These are phyloP conservation scores for Tiaroga cobitis DNA, from an alignment of 2,797 vertebrate species.

Conservation along the genomic window DNA sequence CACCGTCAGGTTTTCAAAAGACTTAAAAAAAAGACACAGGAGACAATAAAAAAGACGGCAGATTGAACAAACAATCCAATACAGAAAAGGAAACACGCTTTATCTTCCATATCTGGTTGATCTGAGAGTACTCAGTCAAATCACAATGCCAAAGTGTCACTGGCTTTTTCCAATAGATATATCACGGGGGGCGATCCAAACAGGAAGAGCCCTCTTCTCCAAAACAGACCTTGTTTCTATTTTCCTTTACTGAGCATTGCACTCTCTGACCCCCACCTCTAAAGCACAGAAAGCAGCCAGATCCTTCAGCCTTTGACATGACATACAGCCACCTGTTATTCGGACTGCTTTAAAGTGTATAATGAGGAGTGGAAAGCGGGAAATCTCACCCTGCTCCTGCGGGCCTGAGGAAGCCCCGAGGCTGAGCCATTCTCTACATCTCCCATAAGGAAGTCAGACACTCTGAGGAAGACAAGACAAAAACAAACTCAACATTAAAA, in stretches of 20 bases:
- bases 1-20: conserved; percentile 92
- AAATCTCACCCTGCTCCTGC: conserved; percentile 87
- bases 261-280: conserved; percentile 23
- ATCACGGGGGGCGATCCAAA: conserved; percentile 52
- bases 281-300: neutral
- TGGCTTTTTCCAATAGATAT: conserved; percentile 46
- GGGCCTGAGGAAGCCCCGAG: conserved; percentile 89
- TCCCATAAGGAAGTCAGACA: conserved; percentile 99
- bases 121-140: conserved; percentile 52
- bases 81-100: conserved; percentile 25
- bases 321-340: conserved; percentile 18
- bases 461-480: conserved; percentile 78
- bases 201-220: conserved; percentile 53
- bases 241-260: conserved; percentile 36
- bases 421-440: conserved; percentile 96
- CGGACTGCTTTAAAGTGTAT: neutral
- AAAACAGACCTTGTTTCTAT: conserved; percentile 35
- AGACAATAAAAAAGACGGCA: neutral
- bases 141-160: conserved; percentile 64
- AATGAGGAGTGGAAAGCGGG: conserved; percentile 2
- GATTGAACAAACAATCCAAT: conserved; percentile 10
- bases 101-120: conserved; percentile 40
- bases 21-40: conserved; percentile 72
- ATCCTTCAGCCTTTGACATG: conserved; percentile 1
- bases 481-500: conserved; percentile 24